Conservation (phyloP, 2,888 invertebrate genomes). For the Lithophane leautieri region DNA sequence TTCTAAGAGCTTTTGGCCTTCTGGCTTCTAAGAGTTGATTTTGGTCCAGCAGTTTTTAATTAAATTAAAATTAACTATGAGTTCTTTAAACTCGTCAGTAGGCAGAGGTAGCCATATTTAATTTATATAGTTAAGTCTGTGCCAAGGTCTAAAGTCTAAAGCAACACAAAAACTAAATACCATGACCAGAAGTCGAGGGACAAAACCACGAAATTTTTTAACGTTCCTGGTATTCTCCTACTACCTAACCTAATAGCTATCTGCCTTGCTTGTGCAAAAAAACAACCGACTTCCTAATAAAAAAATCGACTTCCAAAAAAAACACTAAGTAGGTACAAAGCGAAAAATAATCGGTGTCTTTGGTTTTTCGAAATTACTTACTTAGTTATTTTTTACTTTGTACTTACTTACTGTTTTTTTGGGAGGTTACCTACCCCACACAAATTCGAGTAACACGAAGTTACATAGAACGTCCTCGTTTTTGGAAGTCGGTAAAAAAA, state of each 20-base stretch:
- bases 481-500: too few species aligned
- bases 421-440: too few species aligned
- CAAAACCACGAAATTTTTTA: neutral
- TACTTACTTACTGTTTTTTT: too few species aligned
- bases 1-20: neutral
- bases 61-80: neutral
- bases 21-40: too few species aligned
- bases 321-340: too few species aligned
- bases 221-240: neutral
- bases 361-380: too few species aligned
- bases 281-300: too few species aligned
- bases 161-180: constrained; percentile 9
- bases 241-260: neutral
- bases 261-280: neutral
- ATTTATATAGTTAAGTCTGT: constrained; percentile 1
- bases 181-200: neutral
- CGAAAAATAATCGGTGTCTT: too few species aligned
- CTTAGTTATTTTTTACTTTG: too few species aligned
- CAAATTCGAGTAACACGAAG: too few species aligned
- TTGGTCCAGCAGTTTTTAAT: neutral
- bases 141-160: constrained; percentile 3
- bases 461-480: too few species aligned
- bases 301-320: too few species aligned
- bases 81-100: neutral
- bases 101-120: neutral